Conservation (phyloP, 2,797 vertebrate species). For the Eospalax fontanierii region DNA sequence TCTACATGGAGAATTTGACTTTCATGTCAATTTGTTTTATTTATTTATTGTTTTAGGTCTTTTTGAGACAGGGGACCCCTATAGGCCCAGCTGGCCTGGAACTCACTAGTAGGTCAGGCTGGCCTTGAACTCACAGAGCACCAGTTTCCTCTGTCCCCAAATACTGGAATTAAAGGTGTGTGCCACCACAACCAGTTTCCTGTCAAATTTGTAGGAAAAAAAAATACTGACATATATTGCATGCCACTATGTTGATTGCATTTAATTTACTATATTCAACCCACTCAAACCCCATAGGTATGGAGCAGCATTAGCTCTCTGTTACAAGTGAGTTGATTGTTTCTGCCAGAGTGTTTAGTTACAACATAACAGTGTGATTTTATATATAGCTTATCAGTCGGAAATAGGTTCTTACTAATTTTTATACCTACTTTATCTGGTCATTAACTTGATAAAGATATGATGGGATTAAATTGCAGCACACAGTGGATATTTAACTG, state of each 20-base stretch:
- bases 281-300: not conserved
- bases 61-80: too few relatives aligned
- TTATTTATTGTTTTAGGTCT: too few relatives aligned
- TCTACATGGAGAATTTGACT: not conserved
- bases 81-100: too few relatives aligned
- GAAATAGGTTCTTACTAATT: constrained; percentile 27
- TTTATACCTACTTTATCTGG: not conserved
- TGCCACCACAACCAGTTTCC: too few relatives aligned
- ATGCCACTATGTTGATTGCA: not conserved
- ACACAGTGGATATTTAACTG: not conserved
- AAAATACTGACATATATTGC: not conserved
- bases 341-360: too few relatives aligned
- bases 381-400: not conserved
- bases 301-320: not conserved
- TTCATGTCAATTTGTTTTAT: too few relatives aligned
- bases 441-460: not conserved
- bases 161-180: too few relatives aligned
- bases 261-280: not conserved
- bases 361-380: not conserved
- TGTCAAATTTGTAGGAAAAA: not conserved
- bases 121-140: too few relatives aligned
- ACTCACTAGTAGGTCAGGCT: too few relatives aligned
- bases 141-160: too few relatives aligned
- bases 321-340: constrained; percentile 9
- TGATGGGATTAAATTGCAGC: not conserved